phyloP scores from a whole-genome alignment of 2,888 invertebrate species.

The Euclidia mi region DNA sequence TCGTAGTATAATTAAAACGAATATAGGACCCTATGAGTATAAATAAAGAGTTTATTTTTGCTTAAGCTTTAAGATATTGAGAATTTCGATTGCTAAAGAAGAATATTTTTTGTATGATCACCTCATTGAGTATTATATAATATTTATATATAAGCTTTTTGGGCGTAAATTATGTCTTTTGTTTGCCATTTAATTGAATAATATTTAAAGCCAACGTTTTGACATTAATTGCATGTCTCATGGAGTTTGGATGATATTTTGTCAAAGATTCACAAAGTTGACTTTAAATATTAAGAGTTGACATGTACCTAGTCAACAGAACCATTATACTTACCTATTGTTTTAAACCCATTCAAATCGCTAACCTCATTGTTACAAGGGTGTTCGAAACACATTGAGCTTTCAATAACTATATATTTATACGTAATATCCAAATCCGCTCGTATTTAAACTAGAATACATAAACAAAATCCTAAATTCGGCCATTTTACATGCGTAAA shows the following conservation, averaged over 20 bases:
- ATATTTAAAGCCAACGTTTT: conserved; percentile 43
- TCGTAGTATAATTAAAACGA: conserved; percentile 64
- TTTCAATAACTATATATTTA: conserved; percentile 80
- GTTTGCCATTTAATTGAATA: conserved; percentile 44
- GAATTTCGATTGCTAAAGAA: conserved; percentile 83
- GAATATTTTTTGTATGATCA: conserved; percentile 86
- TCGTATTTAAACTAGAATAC: conserved; percentile 50
- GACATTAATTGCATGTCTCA: conserved; percentile 6
- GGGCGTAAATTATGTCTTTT: conserved; percentile 60
- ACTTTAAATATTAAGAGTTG: conserved; percentile 48
- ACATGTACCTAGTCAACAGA: conserved; percentile 6
- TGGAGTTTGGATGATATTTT: not conserved
- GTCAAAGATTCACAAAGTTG: conserved; percentile 20
- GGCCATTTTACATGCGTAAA: conserved; percentile 48
- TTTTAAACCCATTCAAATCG: conserved; percentile 46
- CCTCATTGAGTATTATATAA: conserved; percentile 76
- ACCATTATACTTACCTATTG: conserved; percentile 31
- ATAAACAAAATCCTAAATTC: conserved; percentile 34
- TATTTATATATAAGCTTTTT: conserved; percentile 77
- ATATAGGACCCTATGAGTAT: conserved; percentile 74
- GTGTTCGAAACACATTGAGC: conserved; percentile 87
- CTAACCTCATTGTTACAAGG: conserved; percentile 80
- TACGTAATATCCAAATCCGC: conserved; percentile 64
- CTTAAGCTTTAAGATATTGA: conserved; percentile 86
- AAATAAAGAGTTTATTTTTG: conserved; percentile 88